Evolutionary conservation across 2,888 invertebrate species (phyloP).

Genomic region (Drosophila austrosaltans): DNA sequence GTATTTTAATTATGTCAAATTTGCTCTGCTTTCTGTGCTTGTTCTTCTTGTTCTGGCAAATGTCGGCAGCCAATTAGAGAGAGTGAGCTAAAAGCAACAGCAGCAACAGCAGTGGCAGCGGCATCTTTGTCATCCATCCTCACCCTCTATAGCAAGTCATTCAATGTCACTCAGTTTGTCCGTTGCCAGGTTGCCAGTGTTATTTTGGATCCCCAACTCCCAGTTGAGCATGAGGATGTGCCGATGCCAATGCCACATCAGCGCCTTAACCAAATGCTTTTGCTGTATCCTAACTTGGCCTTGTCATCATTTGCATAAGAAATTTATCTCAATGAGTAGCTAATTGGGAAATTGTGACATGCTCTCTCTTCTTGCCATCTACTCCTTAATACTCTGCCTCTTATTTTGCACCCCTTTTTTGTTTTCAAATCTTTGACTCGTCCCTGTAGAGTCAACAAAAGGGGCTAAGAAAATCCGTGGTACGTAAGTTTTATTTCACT

Average conservation of each 20-base stretch:
- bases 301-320: slow-evolving; percentile 80
- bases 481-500: slow-evolving; percentile 77
- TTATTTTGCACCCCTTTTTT: slow-evolving; percentile 8
- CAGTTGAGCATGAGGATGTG: slow-evolving; percentile 41
- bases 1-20: slow-evolving; percentile 79
- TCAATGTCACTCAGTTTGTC: slow-evolving; percentile 67
- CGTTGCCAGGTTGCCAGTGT: slow-evolving; percentile 54
- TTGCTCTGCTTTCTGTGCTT: slow-evolving; percentile 42
- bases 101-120: background rate
- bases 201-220: slow-evolving; percentile 63
- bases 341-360: slow-evolving; percentile 77
- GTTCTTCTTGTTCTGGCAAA: slow-evolving; percentile 60
- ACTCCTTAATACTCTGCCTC: background rate
- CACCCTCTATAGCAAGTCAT: slow-evolving; percentile 54
- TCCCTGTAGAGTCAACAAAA: slow-evolving; percentile 58
- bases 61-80: slow-evolving; percentile 79
- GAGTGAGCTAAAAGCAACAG: slow-evolving; percentile 51
- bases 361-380: slow-evolving; percentile 26
- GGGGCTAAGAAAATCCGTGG: slow-evolving; percentile 66
- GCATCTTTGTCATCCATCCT: slow-evolving; percentile 5
- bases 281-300: slow-evolving; percentile 60
- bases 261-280: slow-evolving; percentile 44
- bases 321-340: slow-evolving; percentile 80
- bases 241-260: slow-evolving; percentile 72
- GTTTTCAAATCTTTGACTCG: slow-evolving; percentile 22